Base-by-base conservation (phyloP, 2,113 vertebrate species). In the Oncorhynchus masou region DNA sequence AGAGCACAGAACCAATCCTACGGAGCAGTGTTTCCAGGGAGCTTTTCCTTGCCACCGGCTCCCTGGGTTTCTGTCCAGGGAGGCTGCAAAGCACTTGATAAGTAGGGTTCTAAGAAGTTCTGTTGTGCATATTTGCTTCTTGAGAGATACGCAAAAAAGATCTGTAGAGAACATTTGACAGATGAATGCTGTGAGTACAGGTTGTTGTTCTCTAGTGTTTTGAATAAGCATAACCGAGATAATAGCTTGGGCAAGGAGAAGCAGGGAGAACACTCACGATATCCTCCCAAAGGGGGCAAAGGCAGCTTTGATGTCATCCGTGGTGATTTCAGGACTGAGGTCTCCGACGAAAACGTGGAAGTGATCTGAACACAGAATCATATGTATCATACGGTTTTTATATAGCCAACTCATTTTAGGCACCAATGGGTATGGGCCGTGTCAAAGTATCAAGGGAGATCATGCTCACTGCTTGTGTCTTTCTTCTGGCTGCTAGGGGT, bases 401-500 rank as follows among this genome's bases (percentile, higher is more conserved):
- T 45, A 45, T 45, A 45, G 39, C 2, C 39, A 45, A 45, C 39
- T 11, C 39, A 45, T 45, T 11, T 45, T 45, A 39, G 34, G 2
- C 49, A 51, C 49, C 1, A 51, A 12, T 51, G 92, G 92, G 89
- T 92, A 79, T 68, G 68, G 65, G 19, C 31, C 57, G 74, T 66
- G 9, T 29, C 5, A 77, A 74, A 29, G 16, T 11, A 64, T 19
- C 12, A 16, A 70, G 57, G 49, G 0, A 4, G 24, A 6, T 3
- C 48, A 6, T 51, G 72, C 96, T 96, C 94, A 97, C 96, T 96
- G 93, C 95, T 97, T 87, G 95, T 96, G 83, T 97, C 96, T 92
- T 97, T 97, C 92, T 97, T 97, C 93, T 96, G 96, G 91, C 95
- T 97, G 93, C 96, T 96, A 82, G 96, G 96, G 71, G 94, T 97